These are phyloP conservation scores for Lycaena phlaeas DNA, from an alignment of 2,888 invertebrate species.

Conservation along the genomic window DNA sequence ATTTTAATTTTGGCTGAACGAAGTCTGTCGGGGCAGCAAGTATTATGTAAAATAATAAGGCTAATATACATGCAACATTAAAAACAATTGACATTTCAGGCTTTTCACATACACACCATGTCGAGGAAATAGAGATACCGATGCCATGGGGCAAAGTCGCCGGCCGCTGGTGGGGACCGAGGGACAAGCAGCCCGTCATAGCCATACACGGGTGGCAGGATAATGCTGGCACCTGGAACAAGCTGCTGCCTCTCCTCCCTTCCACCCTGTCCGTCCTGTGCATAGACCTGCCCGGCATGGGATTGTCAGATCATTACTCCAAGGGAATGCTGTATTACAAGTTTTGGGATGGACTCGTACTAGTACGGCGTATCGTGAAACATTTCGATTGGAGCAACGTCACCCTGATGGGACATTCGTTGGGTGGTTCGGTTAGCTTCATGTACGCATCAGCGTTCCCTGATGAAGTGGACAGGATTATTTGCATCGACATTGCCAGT, in stretches of 20 bases:
- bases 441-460: constrained; percentile 85
- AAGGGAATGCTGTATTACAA: constrained; percentile 77
- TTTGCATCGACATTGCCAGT: constrained; percentile 84
- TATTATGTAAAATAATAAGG: too few relatives aligned
- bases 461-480: constrained; percentile 74
- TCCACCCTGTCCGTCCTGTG: constrained; percentile 77
- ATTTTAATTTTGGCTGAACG: too few relatives aligned
- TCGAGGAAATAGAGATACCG: constrained; percentile 35
- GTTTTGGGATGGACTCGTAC: constrained; percentile 83
- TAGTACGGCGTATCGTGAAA: constrained; percentile 80
- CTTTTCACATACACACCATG: background rate
- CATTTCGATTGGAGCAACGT: constrained; percentile 82
- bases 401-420: constrained; percentile 81
- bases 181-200: constrained; percentile 79
- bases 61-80: too few relatives aligned
- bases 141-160: constrained; percentile 87
- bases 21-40: too few relatives aligned
- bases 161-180: constrained; percentile 88
- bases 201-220: constrained; percentile 93
- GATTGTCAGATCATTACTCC: constrained; percentile 73
- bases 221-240: constrained; percentile 86
- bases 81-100: constrained; percentile 1
- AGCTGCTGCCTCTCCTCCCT: constrained; percentile 78
- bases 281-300: constrained; percentile 87
- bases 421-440: constrained; percentile 85